Conservation (phyloP, 2,797 vertebrate genomes). For the Eulemur albifrons region DNA sequence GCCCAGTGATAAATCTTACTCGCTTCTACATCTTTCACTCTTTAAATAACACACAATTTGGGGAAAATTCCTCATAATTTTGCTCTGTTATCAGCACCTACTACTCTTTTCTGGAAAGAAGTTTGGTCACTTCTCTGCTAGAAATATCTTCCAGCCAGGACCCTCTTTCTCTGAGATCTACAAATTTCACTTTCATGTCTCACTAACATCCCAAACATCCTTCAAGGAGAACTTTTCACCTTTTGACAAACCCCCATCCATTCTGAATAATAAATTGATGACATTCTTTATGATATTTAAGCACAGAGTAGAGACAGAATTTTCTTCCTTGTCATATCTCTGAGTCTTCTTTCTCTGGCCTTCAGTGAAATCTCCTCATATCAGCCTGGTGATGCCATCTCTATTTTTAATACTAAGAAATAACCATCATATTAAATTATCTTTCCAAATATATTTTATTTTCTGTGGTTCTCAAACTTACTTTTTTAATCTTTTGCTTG, state of each 20-base stretch:
- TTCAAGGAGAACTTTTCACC: background rate
- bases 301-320: background rate
- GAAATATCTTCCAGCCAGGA: background rate
- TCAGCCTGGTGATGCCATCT: background rate
- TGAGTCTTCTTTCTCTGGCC: background rate
- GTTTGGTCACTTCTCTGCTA: background rate
- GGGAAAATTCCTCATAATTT: background rate
- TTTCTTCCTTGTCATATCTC: background rate
- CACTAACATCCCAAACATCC: background rate
- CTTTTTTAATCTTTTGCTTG: background rate
- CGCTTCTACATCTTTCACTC: background rate
- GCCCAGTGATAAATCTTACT: background rate
- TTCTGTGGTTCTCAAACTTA: background rate
- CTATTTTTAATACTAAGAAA: background rate
- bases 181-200: background rate
- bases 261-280: background rate
- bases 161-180: background rate
- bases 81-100: background rate
- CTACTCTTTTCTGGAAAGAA: background rate
- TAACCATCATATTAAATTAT: background rate
- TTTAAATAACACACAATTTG: background rate
- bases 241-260: background rate
- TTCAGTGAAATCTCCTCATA: background rate
- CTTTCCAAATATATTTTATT: background rate
- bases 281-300: background rate